These are phyloP conservation scores for Hepsetus odoe DNA, from an alignment of 2,113 vertebrate genomes.

Conservation along the genomic window DNA sequence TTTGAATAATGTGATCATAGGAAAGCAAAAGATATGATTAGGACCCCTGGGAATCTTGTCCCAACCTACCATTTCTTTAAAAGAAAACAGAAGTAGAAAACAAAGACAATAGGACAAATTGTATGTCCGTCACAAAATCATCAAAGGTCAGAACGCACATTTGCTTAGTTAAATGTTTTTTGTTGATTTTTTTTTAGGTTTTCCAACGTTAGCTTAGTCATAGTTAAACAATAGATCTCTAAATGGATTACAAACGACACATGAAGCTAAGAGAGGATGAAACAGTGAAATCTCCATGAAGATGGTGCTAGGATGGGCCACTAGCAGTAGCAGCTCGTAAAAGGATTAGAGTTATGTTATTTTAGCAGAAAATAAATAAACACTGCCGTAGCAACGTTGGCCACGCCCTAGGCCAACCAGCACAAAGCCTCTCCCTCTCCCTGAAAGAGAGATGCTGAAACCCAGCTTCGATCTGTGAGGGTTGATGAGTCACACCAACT, in stretches of 20 bases:
- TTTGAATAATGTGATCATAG: slow-evolving; percentile 60
- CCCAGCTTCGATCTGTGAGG: slow-evolving; percentile 59
- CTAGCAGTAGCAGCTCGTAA: slow-evolving; percentile 62
- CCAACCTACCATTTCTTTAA: slow-evolving; percentile 51
- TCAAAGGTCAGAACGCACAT: slow-evolving; percentile 60
- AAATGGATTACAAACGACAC: slow-evolving; percentile 56
- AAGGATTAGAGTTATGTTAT: slow-evolving; percentile 73
- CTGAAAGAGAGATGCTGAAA: slow-evolving; percentile 68
- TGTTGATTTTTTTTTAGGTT: slow-evolving; percentile 47
- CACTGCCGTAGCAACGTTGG: slow-evolving; percentile 77
- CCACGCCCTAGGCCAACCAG: slow-evolving; percentile 62
- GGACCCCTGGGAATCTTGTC: slow-evolving; percentile 61
- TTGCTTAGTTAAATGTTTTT: slow-evolving; percentile 48
- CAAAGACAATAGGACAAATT: slow-evolving; percentile 53
- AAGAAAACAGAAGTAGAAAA: slow-evolving; percentile 66
- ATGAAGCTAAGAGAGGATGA: slow-evolving; percentile 52
- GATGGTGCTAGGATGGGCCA: slow-evolving; percentile 53
- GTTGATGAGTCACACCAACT: slow-evolving; percentile 60
- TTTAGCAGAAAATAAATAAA: slow-evolving; percentile 91
- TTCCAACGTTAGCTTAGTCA: slow-evolving; percentile 42
- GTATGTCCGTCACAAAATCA: slow-evolving; percentile 66
- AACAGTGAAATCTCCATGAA: slow-evolving; percentile 49
- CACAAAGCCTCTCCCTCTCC: slow-evolving; percentile 69
- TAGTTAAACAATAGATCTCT: slow-evolving; percentile 67
- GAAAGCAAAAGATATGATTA: slow-evolving; percentile 65